phyloP scores from a whole-genome alignment of 2,888 invertebrate species.

The Apotomis betuletana region DNA sequence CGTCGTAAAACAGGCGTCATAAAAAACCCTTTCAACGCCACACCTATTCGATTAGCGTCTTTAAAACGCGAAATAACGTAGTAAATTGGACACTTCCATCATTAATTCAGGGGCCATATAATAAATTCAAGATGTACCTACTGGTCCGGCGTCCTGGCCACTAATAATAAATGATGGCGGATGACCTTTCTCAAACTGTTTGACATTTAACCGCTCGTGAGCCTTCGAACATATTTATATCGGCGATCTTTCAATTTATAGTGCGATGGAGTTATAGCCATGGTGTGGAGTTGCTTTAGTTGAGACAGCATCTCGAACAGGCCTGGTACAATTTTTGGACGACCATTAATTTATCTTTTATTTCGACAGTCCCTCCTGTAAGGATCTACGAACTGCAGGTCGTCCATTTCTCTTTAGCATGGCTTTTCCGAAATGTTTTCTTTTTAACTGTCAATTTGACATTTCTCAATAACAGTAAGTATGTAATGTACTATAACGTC shows the following conservation, averaged over 20 bases:
- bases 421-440: no score
- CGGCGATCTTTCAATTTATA: conserved; percentile 30
- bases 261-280: neutral
- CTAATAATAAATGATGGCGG: conserved; percentile 63
- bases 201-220: conserved; percentile 55
- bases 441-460: no score
- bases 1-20: neutral
- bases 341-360: no score
- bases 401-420: no score
- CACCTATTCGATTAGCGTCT: conserved; percentile 28
- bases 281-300: neutral
- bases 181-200: conserved; percentile 70
- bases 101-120: conserved; percentile 60
- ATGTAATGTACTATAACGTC: no score
- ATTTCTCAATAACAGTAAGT: no score
- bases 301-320: no score
- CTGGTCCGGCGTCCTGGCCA: conserved; percentile 43
- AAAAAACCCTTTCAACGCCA: conserved; percentile 3
- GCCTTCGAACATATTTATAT: conserved; percentile 39
- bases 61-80: conserved; percentile 30
- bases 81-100: conserved; percentile 54
- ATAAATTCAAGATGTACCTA: conserved; percentile 49
- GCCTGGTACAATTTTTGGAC: no score
- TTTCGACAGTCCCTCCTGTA: no score
- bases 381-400: no score